phyloP scores from a whole-genome alignment of 2,888 invertebrate genomes.

The Hydrotaea cyrtoneurina region DNA sequence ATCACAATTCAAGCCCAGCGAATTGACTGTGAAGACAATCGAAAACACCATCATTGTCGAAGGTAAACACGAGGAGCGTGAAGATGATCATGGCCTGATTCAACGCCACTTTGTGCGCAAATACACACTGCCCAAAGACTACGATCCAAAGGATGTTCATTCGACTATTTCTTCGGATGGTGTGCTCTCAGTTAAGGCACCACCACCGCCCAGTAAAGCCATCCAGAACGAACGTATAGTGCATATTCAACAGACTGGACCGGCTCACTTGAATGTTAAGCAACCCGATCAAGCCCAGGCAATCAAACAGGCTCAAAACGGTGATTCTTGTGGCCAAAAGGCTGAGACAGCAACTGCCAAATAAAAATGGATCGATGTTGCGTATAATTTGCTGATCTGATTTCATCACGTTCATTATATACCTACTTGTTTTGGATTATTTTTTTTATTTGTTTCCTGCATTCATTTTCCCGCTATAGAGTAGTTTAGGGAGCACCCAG shows the following conservation, averaged over 20 bases:
- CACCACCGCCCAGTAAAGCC: conserved; percentile 82
- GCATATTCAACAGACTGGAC: conserved; percentile 83
- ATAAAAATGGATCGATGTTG: background rate
- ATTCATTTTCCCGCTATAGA: background rate
- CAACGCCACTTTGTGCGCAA: conserved; percentile 85
- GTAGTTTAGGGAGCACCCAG: conserved; percentile 14
- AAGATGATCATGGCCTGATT: conserved; percentile 85
- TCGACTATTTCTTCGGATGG: conserved; percentile 89
- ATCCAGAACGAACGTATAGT: conserved; percentile 81
- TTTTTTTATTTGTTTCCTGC: background rate
- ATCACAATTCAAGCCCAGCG: conserved; percentile 88
- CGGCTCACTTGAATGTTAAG: conserved; percentile 79
- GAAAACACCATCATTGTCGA: conserved; percentile 85
- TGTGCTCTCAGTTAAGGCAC: conserved; percentile 86
- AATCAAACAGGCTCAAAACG: conserved; percentile 37
- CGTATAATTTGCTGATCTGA: background rate
- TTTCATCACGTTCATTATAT: too few species aligned
- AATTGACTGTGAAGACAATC: conserved; percentile 89
- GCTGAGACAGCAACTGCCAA: conserved; percentile 42
- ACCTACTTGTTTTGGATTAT: background rate
- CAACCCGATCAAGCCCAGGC: conserved; percentile 60
- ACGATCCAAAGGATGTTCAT: conserved; percentile 86
- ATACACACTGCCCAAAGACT: conserved; percentile 88
- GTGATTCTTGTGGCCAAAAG: conserved; percentile 44
- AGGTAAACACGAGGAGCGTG: conserved; percentile 87